Base-by-base conservation (phyloP, 2,797 vertebrate genomes). In the Cirrhinus molitorella region DNA sequence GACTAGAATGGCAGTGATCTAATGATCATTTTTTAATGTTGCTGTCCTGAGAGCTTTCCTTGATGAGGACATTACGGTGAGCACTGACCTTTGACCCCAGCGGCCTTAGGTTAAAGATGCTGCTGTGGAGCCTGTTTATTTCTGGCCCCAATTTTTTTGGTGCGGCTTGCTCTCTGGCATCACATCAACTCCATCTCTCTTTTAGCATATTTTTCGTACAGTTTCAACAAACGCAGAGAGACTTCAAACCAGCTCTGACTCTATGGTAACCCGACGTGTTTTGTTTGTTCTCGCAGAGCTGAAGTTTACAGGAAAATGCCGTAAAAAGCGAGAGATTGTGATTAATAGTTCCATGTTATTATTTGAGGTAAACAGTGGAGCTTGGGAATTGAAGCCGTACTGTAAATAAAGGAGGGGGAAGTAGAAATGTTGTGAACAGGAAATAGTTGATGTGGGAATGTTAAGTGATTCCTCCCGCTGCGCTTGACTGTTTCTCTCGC, bases 191-290 rank as follows among this genome's bases (percentile, higher is more conserved):
- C 92, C 96, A 95, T 95, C 95, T 57, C 34, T 65, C 55, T 65
- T 55, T 49, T 23, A 11, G 43, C 21, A 55, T 72, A 65, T 68
- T 67, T 7, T n/a, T 34, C 28, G 68, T 63, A 47, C 23, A 25
- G 51, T 65, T 79, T 79, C 47, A 74, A 34, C 67, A 70, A 83
- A 77, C 94, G 95, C 95, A 94, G 95, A 91, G 92, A 90, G 66
- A 74, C 82, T 87, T 77, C 81, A 86, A 88, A 68, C 83, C 83
- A 94, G 93, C 93, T 84, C 67, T 91, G 93, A 94, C 94, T 95
- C 94, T 95, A 94, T 92, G 92, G 94, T 90, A 93, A 95, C 91
- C 66, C 91, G 92, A 93, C 88, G 90, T 91, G 91, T 92, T 93
- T 94, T 93, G 88, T 91, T 95, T 87, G 94, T 91, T 80, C 89